phyloP scores from a whole-genome alignment of 2,797 vertebrate genomes.

The Poeciliopsis presidionis region DNA sequence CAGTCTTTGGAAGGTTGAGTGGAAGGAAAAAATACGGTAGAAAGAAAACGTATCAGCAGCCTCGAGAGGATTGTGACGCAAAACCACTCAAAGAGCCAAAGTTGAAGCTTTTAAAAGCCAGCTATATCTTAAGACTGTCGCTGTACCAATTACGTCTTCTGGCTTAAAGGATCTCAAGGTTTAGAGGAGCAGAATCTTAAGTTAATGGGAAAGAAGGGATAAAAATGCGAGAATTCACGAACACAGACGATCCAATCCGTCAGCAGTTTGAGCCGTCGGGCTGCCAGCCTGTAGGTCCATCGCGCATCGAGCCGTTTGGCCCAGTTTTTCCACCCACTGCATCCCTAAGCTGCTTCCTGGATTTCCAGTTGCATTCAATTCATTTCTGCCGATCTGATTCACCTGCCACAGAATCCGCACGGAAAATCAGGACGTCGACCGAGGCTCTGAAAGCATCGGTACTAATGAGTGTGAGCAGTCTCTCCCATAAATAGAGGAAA shows the following conservation, averaged over 20 bases:
- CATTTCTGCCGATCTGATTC: slow-evolving; percentile 44
- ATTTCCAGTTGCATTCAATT: slow-evolving; percentile 68
- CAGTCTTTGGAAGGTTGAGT: background rate
- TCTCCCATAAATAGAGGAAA: slow-evolving; percentile 16
- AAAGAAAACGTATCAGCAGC: background rate
- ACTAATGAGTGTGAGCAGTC: slow-evolving; percentile 9
- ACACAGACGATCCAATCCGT: background rate
- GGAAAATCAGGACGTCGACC: slow-evolving; percentile 26
- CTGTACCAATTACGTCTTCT: background rate
- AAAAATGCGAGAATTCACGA: background rate
- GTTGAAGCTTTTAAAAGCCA: background rate
- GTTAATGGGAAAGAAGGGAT: too few relatives aligned
- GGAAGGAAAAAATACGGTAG: background rate
- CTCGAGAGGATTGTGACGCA: background rate
- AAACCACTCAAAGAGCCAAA: background rate
- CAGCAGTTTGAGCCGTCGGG: background rate
- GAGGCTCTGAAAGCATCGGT: slow-evolving; percentile 17
- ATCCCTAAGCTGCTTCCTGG: slow-evolving; percentile 48
- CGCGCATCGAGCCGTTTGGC: slow-evolving; percentile 47
- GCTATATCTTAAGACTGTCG: background rate
- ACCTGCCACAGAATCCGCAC: slow-evolving; percentile 28
- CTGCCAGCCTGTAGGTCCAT: slow-evolving; percentile 1
- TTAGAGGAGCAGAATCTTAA: too few relatives aligned
- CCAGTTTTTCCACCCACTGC: slow-evolving; percentile 59
- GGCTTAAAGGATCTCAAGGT: too few relatives aligned